A percentile compares a stretch with the other conserved stretches of the same genome.
These are phyloP conservation scores for Meganola albula DNA, from an alignment of 2,888 invertebrate genomes.

Conservation along the genomic window DNA sequence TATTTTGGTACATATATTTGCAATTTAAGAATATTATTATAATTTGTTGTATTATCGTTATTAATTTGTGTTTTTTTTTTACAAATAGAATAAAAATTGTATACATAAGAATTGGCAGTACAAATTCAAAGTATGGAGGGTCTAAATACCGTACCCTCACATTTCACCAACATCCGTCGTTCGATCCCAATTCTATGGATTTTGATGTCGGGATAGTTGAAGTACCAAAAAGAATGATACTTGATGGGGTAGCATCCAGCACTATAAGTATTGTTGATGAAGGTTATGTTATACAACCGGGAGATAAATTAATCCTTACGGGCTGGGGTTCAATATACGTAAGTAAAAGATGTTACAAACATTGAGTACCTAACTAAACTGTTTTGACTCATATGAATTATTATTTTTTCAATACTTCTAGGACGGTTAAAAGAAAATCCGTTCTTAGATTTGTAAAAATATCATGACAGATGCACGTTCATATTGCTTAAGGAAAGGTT, in stretches of 20 bases:
- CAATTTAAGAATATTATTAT: too few species aligned
- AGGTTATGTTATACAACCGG: conserved; percentile 31
- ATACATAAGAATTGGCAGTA: conserved; percentile 58
- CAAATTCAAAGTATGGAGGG: conserved; percentile 52
- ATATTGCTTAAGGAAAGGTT: too few species aligned
- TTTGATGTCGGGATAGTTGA: conserved; percentile 64
- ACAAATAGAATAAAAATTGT: conserved; percentile 40
- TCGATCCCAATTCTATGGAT: conserved; percentile 49
- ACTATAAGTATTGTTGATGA: conserved; percentile 32
- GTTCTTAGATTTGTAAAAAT: too few species aligned
- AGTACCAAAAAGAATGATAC: conserved; percentile 40
- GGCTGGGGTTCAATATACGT: conserved; percentile 68
- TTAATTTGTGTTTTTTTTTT: too few species aligned
- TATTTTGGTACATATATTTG: too few species aligned
- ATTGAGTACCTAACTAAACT: too few species aligned
- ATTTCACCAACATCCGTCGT: conserved; percentile 52
- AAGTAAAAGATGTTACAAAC: too few species aligned
- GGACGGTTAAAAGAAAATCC: too few species aligned
- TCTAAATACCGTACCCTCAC: conserved; percentile 43
- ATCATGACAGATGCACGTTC: too few species aligned
- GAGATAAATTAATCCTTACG: conserved; percentile 39
- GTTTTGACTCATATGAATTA: too few species aligned
- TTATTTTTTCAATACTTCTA: too few species aligned
- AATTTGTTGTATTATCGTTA: too few species aligned
- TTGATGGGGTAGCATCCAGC: conserved; percentile 42